These are phyloP conservation scores for Pseudocheirus occidentalis DNA, from an alignment of 2,797 vertebrate species.

Conservation along the genomic window DNA sequence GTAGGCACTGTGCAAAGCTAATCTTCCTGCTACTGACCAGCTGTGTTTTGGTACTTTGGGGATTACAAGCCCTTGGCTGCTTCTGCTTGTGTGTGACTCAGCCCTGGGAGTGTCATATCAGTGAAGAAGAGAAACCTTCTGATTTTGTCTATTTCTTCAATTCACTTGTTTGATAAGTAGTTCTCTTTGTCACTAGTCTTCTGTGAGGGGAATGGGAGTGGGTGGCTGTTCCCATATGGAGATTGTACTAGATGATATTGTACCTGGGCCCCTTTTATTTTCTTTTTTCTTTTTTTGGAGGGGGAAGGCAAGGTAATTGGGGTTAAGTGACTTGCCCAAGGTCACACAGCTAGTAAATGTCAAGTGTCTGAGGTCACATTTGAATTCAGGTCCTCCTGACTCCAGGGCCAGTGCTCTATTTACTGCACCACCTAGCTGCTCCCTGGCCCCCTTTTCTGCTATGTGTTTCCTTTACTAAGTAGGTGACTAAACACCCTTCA, in stretches of 20 bases:
- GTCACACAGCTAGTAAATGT: too few species aligned
- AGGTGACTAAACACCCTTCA: neutral
- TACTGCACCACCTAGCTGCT: too few species aligned
- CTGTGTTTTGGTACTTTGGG: neutral
- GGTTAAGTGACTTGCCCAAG: too few species aligned
- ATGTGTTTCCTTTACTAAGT: neutral
- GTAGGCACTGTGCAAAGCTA: neutral
- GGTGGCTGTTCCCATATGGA: neutral
- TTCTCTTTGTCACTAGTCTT: neutral
- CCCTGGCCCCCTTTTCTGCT: neutral
- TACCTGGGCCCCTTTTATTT: neutral
- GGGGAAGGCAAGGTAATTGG: too few species aligned
- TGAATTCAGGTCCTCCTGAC: too few species aligned
- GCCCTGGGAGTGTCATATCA: neutral
- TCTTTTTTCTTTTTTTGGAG: too few species aligned
- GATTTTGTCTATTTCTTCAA: neutral
- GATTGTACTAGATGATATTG: neutral
- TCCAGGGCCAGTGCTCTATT: too few species aligned
- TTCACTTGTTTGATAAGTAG: neutral
- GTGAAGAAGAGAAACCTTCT: neutral
- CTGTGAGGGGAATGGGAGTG: neutral
- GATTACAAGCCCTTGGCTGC: neutral
- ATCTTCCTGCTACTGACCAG: neutral
- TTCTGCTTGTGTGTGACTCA: neutral
- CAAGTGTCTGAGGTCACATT: too few species aligned